Base-by-base conservation (phyloP, 2,888 invertebrate genomes). In the Eupithecia subfuscata region DNA sequence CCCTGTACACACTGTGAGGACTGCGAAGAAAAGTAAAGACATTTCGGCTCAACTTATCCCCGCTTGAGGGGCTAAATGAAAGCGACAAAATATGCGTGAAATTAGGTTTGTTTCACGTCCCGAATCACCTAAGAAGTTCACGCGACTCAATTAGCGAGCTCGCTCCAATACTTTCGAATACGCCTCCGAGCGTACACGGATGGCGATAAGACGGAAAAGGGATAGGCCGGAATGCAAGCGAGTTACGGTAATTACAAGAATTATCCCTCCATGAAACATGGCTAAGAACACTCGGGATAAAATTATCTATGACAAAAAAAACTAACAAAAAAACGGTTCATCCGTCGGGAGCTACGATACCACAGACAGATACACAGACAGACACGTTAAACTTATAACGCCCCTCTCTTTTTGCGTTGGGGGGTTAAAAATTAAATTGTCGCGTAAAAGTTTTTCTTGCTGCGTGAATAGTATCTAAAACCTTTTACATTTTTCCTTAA, bases 81-180 rank as follows among this genome's bases (percentile, higher is more conserved):
- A 77, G 79, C 73, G 81, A 79, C 80, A 84, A 84, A 85, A 84
- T 83, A 84, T 82, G 86, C 86, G 85, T 86, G 83, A 86, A 86
- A 87, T 87, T 87, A 85, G 86, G 84, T 87, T 86, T 84, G 84
- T 85, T 84, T 84, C 83, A 79, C 81, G 83, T 81, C 78, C 80
- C 78, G 77, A 78, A 83, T 85, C 85, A 83, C 86, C 84, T 79
- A 79, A 82, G 82, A 80, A 84, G 79, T 83, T 82, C 83, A 84
- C 83, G 84, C 83, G 84, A 85, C 86, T 88, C 86, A 89, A 89
- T 89, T 90, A 90, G 86, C 83, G 74, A 82, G 82, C 83, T 77
- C 81, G 84, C 82, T 84, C 77, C 86, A 83, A 86, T 87, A 87
- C 86, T 83, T 81, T 84, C 84, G 84, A 87, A 85, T 83, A 83